Conservation (phyloP, 1,140 invertebrate species). For the Penaeus indicus region DNA sequence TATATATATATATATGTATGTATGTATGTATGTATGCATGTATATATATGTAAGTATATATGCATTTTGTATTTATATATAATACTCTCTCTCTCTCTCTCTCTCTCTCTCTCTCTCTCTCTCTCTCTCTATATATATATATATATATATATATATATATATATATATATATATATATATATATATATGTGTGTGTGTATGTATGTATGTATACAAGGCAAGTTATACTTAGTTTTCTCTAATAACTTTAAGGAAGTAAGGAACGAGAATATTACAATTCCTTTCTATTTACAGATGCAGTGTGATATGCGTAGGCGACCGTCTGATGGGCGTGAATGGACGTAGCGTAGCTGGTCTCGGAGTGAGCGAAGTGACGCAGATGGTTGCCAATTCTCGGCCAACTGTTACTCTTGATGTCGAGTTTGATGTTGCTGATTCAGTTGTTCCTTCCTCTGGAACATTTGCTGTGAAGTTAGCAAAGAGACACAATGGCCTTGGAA, state of each 20-base stretch:
- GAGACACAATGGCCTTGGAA: conserved; percentile 82
- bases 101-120: too few relatives aligned
- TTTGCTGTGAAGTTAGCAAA: conserved; percentile 91
- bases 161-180: too few relatives aligned
- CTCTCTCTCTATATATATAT: too few relatives aligned
- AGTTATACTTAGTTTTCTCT: not conserved
- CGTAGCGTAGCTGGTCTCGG: conserved; percentile 71
- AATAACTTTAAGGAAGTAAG: not conserved
- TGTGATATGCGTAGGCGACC: conserved; percentile 85
- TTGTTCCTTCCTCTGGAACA: conserved; percentile 89
- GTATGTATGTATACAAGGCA: too few relatives aligned
- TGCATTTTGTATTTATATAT: too few relatives aligned
- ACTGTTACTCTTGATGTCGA: conserved; percentile 78
- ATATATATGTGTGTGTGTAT: too few relatives aligned
- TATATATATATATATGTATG: too few relatives aligned
- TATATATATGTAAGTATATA: too few relatives aligned
- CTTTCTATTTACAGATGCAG: conserved; percentile 74
- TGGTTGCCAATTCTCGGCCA: conserved; percentile 72
- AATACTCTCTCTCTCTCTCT: too few relatives aligned
- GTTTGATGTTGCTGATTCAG: conserved; percentile 93
- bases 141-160: too few relatives aligned
- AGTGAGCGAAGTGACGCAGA: conserved; percentile 72
- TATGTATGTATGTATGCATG: too few relatives aligned
- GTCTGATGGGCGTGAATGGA: conserved; percentile 86
- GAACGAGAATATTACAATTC: not conserved